A percentile compares a stretch with the other conserved stretches of the same genome.
These are phyloP conservation scores for Autographa gamma DNA, from an alignment of 2,888 invertebrate genomes.

Conservation along the genomic window DNA sequence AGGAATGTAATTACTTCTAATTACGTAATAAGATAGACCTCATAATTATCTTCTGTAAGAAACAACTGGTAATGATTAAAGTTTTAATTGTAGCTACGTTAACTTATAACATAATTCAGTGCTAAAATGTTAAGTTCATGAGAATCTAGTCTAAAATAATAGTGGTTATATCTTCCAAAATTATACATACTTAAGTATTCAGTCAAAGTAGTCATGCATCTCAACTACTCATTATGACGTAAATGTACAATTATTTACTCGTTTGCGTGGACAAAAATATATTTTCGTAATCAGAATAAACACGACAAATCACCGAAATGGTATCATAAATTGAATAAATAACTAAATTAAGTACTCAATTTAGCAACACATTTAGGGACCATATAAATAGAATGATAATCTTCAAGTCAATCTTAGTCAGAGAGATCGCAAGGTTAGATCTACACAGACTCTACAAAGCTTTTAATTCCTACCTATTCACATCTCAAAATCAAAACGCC, in stretches of 20 bases:
- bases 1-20: constrained; percentile 23
- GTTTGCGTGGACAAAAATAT: no score
- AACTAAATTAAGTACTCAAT: not conserved
- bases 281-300: no score
- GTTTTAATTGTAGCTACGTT: constrained; percentile 8
- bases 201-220: no score
- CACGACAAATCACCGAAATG: no score
- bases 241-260: no score
- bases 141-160: no score
- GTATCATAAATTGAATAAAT: constrained; percentile 8
- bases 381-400: not conserved
- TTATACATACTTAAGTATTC: no score
- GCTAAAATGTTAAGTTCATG: not conserved
- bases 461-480: constrained; percentile 24
- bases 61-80: constrained; percentile 11
- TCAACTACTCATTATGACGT: no score
- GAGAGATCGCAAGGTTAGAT: constrained; percentile 23
- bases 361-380: not conserved
- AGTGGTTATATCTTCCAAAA: no score
- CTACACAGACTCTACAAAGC: constrained; percentile 13
- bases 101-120: not conserved
- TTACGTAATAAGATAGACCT: constrained; percentile 15
- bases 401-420: not conserved
- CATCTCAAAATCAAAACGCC: constrained; percentile 32
- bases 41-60: constrained; percentile 9